Base-by-base conservation (phyloP, 37 sponge, comb jelly and placozoan species). In the Chondrosia reniformis region DNA sequence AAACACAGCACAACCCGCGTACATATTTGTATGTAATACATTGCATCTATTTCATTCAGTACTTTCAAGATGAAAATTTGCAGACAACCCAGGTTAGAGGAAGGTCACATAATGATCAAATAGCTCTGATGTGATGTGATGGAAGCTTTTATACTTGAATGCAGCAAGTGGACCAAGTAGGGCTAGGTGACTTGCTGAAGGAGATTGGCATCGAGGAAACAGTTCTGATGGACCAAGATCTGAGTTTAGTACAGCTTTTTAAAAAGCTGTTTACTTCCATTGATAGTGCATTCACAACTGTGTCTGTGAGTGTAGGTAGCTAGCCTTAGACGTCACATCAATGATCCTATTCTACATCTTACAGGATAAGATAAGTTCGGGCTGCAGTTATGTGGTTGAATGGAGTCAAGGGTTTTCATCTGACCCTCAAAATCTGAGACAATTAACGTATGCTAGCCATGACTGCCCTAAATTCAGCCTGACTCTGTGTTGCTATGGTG, bases 241-340 rank as follows among this genome's bases (percentile, higher is more conserved):
- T 84, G 39, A 83, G 84, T 45, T 33, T 91, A 30, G 33, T 76
- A 30, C 91, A 91, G 75, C 74, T 91, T 10, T 81, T 77, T 32
- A 38, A 80, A 59, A 33, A 36, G 0, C 81, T 91, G 13, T 74
- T 62, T 44, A 72, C 31, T 25, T 45, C 45, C 25, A 40, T 89
- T 52, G 83, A 84, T 21, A 42, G n/a, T 15, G 43, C 76, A 21
- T 81, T 89, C 42, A 69, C 43, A 69, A 10, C 72, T 39, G 43
- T 69, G 4, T 41, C 43, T 10, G 72, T 69, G 72, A 69, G 72
- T 59, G n/a, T 25, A 59, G 61, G 17, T 30, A 30, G 22, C 22
- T 13, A 25, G 28, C 61, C 6, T 13, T 59, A 30, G 8, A 7
- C 22, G n/a, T 25, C 6, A 25, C 7, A 59, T 25, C n/a, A 30